Conservation (phyloP, 2,797 vertebrate species). For the Microhierax caerulescens region DNA sequence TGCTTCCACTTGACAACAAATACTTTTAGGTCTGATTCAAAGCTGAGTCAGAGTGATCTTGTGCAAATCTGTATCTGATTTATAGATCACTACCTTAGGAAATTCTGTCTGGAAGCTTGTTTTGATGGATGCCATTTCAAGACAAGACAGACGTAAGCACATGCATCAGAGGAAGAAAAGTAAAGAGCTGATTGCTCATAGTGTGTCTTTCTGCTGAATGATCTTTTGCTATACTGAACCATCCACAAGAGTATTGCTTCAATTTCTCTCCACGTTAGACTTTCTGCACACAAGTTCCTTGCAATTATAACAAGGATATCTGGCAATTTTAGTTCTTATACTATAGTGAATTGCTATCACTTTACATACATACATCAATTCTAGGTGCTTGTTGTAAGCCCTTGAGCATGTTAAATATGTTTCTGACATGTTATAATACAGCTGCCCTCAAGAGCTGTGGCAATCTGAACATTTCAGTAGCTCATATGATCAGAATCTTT, state of each 20-base stretch:
- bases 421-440: background rate
- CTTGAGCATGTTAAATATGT: accelerated
- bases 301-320: background rate
- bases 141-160: background rate
- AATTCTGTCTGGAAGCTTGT: background rate
- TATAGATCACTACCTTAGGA: background rate
- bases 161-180: background rate
- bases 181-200: background rate
- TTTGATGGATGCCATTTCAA: background rate
- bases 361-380: background rate
- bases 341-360: background rate
- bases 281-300: background rate
- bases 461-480: background rate
- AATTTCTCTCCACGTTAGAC: background rate
- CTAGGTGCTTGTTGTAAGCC: background rate
- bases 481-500: background rate
- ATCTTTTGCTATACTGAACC: background rate
- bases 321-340: background rate
- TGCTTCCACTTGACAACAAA: background rate
- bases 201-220: background rate
- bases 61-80: background rate
- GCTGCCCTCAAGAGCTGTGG: background rate
- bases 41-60: background rate
- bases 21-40: background rate
- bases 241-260: background rate